Conservation (phyloP, 1,140 invertebrate genomes). For the Periplaneta americana region DNA sequence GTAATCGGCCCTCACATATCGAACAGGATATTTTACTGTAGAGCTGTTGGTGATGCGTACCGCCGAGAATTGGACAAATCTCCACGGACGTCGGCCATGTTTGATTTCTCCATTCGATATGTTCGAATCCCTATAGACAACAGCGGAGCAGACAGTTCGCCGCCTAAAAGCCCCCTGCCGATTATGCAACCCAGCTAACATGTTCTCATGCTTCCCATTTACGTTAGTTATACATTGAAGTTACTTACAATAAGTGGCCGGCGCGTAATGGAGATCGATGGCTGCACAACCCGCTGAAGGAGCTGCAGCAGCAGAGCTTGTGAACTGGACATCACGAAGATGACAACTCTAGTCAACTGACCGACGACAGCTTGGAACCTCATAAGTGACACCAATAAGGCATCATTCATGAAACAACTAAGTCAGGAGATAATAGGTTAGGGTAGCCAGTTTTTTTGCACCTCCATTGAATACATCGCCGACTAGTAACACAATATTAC, state of each 20-base stretch:
- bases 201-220: not conserved
- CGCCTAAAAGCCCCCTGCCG: not conserved
- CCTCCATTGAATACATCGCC: no score
- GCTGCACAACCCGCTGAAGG: no score
- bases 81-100: not conserved
- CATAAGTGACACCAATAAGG: no score
- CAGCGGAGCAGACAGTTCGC: not conserved
- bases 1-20: no score
- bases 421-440: no score
- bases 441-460: no score
- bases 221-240: not conserved
- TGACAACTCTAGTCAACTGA: no score
- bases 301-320: no score
- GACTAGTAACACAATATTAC: no score
- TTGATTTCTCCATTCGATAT: not conserved
- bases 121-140: not conserved
- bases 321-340: no score
- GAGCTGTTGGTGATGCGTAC: not conserved
- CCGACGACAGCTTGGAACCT: no score
- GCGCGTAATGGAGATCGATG: not conserved
- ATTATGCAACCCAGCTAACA: not conserved
- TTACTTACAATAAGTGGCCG: not conserved
- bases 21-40: not conserved
- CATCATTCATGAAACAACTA: no score
- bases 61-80: not conserved